Base-by-base conservation (phyloP, 2,113 vertebrate species). In the Melanostigma gelatinosum region DNA sequence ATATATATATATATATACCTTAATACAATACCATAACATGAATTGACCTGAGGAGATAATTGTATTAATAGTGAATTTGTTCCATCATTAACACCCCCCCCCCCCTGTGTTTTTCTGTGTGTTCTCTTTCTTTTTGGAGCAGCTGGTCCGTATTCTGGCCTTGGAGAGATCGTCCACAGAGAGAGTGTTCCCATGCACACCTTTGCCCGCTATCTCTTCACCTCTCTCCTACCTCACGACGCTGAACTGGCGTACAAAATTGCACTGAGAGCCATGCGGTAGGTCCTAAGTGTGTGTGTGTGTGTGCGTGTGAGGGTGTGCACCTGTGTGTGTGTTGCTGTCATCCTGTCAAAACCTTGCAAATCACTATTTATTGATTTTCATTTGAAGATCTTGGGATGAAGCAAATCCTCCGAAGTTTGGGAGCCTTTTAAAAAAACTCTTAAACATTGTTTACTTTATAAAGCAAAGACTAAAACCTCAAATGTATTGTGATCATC, bases 191-290 rank as follows among this genome's bases (percentile, higher is more conserved):
- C 98, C 93, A 99, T 99, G 98, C 98, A 99, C 96, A 99, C 98
- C 79, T 99, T 97, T 94, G 97, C 98, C 96, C 98, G 98, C 95
- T 98, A 98, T 97, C 97, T 99, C 70, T 99, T 99, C 95, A 98
- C 97, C 92, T 98, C 95, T 94, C 98, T 99, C 95, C 97, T 99
- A 99, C 98, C 98, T 99, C 97, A 99, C 76, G 98, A 99, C 96
- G 97, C 97, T 96, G 98, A 99, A 95, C 89, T 99, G 95, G 98
- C 98, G 94, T 99, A 99, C 95, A 99, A 96, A 96, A 96, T 96
- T 97, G 97, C 97, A 97, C 97, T 99, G 96, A 97, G 97, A 97
- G 98, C 98, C 88, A 99, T 99, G 98, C 96, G 98, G 98, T 99
- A 95, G 0, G 97, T 96, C 50, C 54, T 1, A n/a, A n/a, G 3